A percentile compares a stretch with the other conserved stretches of the same genome.
phyloP scores from a whole-genome alignment of 2,888 invertebrate species.

The Bruchidius siliquastri region DNA sequence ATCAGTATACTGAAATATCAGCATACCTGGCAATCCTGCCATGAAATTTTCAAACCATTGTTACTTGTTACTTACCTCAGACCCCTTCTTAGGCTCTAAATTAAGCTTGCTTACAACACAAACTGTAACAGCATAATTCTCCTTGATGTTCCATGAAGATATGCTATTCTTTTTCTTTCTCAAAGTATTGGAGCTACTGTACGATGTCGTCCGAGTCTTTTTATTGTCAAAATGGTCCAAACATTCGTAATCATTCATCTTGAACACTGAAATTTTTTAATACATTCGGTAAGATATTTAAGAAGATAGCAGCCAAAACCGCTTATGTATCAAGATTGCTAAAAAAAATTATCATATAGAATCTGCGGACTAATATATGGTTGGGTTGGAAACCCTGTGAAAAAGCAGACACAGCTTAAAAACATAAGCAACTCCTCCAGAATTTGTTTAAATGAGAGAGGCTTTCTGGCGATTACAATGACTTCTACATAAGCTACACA shows the following conservation, averaged over 20 bases:
- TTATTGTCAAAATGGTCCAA: constrained; percentile 51
- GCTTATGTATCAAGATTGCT: too few relatives aligned
- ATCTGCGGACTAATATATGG: too few relatives aligned
- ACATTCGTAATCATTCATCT: constrained; percentile 52
- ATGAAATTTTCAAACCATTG: too few relatives aligned
- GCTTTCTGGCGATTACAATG: too few relatives aligned
- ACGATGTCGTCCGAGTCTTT: constrained; percentile 51
- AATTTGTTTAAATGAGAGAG: too few relatives aligned
- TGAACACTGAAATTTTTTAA: constrained; percentile 43
- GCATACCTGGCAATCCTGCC: background rate
- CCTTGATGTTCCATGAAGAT: constrained; percentile 68
- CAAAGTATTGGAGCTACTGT: constrained; percentile 59
- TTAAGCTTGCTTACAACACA: constrained; percentile 73
- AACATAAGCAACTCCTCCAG: too few relatives aligned
- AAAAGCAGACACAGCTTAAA: too few relatives aligned
- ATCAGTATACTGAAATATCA: too few relatives aligned
- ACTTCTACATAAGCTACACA: too few relatives aligned
- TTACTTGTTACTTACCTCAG: constrained; percentile 54
- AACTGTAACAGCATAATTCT: constrained; percentile 64
- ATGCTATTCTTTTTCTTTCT: constrained; percentile 62
- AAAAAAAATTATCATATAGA: too few relatives aligned
- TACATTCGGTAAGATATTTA: background rate
- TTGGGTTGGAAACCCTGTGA: too few relatives aligned
- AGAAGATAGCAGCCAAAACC: too few relatives aligned
- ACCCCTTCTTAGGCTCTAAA: constrained; percentile 66